phyloP scores from a whole-genome alignment of 37 sponge, comb jelly and placozoan genomes.

The Ephydatia muelleri region DNA sequence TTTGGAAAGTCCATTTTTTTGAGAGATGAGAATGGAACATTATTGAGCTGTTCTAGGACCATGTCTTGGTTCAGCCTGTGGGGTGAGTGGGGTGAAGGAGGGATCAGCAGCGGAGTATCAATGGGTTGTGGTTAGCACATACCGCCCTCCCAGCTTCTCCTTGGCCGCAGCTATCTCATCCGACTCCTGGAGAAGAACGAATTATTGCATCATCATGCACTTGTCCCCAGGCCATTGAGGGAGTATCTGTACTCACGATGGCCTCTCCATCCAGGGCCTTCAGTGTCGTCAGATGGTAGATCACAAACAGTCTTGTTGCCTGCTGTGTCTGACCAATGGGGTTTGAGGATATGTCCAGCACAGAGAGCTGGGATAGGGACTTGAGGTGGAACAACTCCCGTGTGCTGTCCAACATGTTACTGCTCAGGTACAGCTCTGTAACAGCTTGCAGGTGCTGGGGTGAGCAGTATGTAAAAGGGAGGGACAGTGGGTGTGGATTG shows the following conservation, averaged over 20 bases:
- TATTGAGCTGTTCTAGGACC: constrained; percentile 69
- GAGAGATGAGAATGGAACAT: constrained; percentile 39
- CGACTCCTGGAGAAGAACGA: constrained; percentile 31
- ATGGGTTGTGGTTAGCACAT: background rate
- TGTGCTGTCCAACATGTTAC: constrained; percentile 51
- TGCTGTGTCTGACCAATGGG: constrained; percentile 42
- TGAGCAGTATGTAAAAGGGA: too few species aligned
- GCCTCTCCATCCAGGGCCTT: constrained; percentile 72
- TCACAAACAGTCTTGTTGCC: constrained; percentile 55
- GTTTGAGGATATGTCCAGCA: constrained; percentile 73
- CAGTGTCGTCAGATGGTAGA: constrained; percentile 79
- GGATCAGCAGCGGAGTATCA: background rate
- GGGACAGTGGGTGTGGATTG: too few species aligned
- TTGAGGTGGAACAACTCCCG: constrained; percentile 64
- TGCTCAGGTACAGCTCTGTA: constrained; percentile 68
- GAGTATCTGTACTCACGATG: constrained; percentile 50
- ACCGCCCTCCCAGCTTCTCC: constrained; percentile 84
- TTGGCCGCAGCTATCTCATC: constrained; percentile 60
- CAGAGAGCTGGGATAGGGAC: constrained; percentile 53
- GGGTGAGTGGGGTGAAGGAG: background rate
- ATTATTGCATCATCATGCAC: background rate
- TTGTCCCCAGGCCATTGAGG: background rate
- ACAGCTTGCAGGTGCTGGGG: constrained; percentile 43
- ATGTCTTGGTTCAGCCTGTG: constrained; percentile 82
- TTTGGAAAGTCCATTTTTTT: constrained; percentile 64